These are phyloP conservation scores for Lethenteron reissneri DNA, from an alignment of 2,113 vertebrate genomes.

Conservation along the genomic window DNA sequence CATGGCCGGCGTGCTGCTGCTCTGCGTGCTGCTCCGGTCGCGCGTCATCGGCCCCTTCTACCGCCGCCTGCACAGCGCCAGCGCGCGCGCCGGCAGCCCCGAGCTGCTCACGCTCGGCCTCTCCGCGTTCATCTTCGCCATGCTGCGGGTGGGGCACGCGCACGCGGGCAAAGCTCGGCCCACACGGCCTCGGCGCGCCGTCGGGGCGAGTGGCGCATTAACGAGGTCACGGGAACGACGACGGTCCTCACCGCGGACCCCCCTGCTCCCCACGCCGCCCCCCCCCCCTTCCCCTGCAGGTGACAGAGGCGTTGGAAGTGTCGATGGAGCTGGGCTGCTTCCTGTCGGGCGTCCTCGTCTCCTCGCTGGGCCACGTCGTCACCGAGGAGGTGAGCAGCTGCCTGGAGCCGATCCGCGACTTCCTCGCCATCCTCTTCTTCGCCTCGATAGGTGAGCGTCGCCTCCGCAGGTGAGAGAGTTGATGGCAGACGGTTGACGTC, in stretches of 20 bases:
- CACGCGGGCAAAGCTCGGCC: too few species aligned
- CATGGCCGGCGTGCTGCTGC: constrained; percentile 46
- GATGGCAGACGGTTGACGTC: too few species aligned
- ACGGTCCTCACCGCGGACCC: too few species aligned
- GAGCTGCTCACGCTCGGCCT: constrained; percentile 72
- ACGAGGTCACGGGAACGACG: too few species aligned
- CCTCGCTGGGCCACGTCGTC: constrained; percentile 73
- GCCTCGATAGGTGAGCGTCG: constrained; percentile 52
- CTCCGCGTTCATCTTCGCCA: constrained; percentile 68
- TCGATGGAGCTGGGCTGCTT: constrained; percentile 98
- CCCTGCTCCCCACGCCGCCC: too few species aligned
- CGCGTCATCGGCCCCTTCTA: constrained; percentile 68
- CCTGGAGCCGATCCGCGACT: constrained; percentile 79
- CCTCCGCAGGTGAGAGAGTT: constrained; percentile 23
- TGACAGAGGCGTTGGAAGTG: constrained; percentile 62
- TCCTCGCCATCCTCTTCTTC: constrained; percentile 90
- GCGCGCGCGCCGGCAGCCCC: constrained; percentile 69
- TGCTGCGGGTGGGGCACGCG: constrained; percentile 42
- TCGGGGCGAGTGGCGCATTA: too few species aligned
- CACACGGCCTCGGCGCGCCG: too few species aligned
- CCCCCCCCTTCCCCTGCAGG: constrained; percentile 20
- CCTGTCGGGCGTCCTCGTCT: constrained; percentile 67
- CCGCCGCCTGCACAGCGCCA: constrained; percentile 52
- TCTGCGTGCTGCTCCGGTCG: constrained; percentile 49
- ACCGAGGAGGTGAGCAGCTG: constrained; percentile 54